Base-by-base conservation (phyloP, 2,797 vertebrate species). In the Menidia menidia region DNA sequence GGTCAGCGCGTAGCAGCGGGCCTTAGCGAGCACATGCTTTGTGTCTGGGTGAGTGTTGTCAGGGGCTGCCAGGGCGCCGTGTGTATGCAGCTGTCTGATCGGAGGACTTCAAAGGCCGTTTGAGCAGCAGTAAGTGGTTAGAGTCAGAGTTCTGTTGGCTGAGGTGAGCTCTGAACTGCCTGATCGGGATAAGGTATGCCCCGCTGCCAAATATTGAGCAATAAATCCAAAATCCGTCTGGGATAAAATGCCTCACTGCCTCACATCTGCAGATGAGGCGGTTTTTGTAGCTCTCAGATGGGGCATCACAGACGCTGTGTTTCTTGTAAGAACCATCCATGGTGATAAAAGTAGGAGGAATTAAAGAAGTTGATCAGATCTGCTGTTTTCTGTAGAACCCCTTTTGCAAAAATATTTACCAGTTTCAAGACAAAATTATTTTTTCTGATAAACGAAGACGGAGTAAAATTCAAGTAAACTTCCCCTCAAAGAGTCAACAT, bases 61-160 rank as follows among this genome's bases (percentile, higher is more conserved):
- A 32, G 61, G 25, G 66, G 42, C 16, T 30, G 41, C 7, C 47
- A 14, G 71, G 35, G 68, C 57, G 62, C 83, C 87, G 83, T 85
- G 87, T 91, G 85, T 80, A 45, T 3, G 64, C 87, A 88, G 87
- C 85, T 89, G 88, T 83, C 80, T 77, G 82, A 75, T 71, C 43
- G 13, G 50, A 57, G 7, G 30, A 64, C 77, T 80, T 89, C 80
- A 89, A 87, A 83, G 64, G 18, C 19, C 3, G 6, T 31, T 39
- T 30, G 56, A 80, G 55, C 54, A 31, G 73, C 66, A 55, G 41
- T 64, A 55, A 75, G 64, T 25, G 44, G 19, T 55, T 63, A 44
- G 51, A 65, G 57, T 54, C 35, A 16, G 68, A 52, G 59, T 56
- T 64, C 39, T 6, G n/a, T 31, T 52, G 16, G 35, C 72, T 61